These are phyloP conservation scores for Alectoris magna DNA, from an alignment of 2,797 vertebrate species.

Conservation along the genomic window DNA sequence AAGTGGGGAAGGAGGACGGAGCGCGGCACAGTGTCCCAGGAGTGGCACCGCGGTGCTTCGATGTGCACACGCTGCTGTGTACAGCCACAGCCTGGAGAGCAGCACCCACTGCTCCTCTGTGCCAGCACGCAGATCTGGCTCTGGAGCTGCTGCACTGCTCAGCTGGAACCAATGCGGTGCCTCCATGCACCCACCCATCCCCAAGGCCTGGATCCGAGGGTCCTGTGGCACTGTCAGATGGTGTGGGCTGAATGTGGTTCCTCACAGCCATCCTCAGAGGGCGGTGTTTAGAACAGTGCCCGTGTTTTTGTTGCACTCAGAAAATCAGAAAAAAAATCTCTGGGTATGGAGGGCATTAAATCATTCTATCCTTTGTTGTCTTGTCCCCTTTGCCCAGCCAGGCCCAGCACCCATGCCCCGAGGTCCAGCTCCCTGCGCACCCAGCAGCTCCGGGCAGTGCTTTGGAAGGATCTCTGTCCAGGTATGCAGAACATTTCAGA, in stretches of 20 bases:
- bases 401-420: fast-evolving
- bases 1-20: not conserved
- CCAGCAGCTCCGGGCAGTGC: not conserved
- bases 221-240: too few species aligned
- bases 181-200: too few species aligned
- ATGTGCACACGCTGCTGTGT: too few species aligned
- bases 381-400: not conserved
- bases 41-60: too few species aligned
- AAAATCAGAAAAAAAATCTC: not conserved
- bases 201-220: too few species aligned
- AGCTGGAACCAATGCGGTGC: too few species aligned
- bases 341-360: not conserved
- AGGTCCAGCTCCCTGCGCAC: not conserved
- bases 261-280: not conserved
- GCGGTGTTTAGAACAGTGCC: not conserved
- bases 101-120: too few species aligned
- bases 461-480: not conserved
- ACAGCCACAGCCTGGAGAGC: too few species aligned
- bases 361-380: not conserved
- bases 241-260: not conserved
- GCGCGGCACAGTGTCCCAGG: too few species aligned
- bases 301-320: not conserved
- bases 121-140: too few species aligned
- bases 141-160: too few species aligned
- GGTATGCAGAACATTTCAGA: not conserved